Conservation (phyloP, 2,888 invertebrate genomes). For the Apodemia hepburni region DNA sequence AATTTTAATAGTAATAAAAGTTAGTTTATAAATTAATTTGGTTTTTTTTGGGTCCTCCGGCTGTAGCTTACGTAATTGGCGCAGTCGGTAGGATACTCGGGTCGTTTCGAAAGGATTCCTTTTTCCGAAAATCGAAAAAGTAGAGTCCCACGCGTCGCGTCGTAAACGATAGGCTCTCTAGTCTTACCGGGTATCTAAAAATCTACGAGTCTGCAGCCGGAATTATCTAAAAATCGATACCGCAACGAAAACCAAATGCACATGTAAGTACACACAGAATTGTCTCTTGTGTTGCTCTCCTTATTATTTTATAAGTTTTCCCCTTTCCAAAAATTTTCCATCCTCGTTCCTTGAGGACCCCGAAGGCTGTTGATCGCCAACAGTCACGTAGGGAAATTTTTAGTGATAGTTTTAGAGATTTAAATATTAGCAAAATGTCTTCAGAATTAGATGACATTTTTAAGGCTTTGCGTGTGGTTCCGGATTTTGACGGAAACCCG, state of each 20-base stretch:
- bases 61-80: conserved; percentile 18
- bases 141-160: conserved; percentile 17
- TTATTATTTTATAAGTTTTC: conserved; percentile 20
- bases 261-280: conserved; percentile 23
- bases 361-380: not conserved
- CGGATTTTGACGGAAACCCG: conserved; percentile 30
- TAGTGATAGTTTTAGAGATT: not conserved
- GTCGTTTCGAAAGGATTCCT: conserved; percentile 2
- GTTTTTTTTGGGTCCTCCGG: conserved; percentile 5
- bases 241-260: conserved; percentile 21
- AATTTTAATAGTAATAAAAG: too few relatives aligned
- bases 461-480: conserved; percentile 23
- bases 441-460: not conserved
- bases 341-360: conserved; percentile 6
- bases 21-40: too few relatives aligned
- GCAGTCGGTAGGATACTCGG: conserved; percentile 25
- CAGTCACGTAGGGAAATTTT: conserved; percentile 20
- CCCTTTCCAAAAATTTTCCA: conserved; percentile 18
- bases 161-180: not conserved
- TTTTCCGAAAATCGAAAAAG: not conserved
- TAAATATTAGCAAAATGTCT: not conserved
- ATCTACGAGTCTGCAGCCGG: conserved; percentile 21
- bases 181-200: conserved; percentile 22
- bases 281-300: conserved; percentile 18
- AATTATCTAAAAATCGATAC: conserved; percentile 24